phyloP scores from a whole-genome alignment of 2,797 vertebrate species.

The Phoxinus dragarum region DNA sequence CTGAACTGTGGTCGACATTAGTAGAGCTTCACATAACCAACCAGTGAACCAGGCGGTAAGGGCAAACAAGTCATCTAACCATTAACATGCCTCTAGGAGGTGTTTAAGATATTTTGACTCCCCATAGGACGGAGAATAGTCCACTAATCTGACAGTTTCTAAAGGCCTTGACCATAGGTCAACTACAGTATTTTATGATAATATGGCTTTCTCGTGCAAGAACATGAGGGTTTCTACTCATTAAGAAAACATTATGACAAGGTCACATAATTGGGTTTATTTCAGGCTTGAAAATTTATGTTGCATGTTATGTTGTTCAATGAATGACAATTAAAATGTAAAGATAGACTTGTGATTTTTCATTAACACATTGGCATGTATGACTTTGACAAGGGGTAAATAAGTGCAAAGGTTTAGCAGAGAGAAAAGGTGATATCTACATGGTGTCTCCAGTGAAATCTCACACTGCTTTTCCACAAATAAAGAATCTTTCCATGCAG shows the following conservation, averaged over 20 bases:
- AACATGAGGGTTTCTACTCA: slow-evolving; percentile 3
- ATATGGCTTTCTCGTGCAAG: background rate
- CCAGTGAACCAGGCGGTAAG: background rate
- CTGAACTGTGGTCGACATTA: background rate
- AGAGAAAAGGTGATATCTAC: slow-evolving; percentile 2
- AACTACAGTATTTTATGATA: background rate
- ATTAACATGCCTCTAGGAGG: slow-evolving; percentile 19
- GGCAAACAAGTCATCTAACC: slow-evolving; percentile 2
- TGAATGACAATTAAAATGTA: slow-evolving; percentile 3
- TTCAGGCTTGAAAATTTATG: background rate
- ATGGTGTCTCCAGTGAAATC: background rate
- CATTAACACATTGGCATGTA: slow-evolving; percentile 27
- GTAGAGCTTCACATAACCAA: background rate
- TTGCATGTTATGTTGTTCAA: background rate
- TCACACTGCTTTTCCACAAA: slow-evolving; percentile 14
- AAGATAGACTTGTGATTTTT: slow-evolving; percentile 40
- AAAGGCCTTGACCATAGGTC: slow-evolving; percentile 8
- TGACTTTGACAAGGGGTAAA: slow-evolving; percentile 24
- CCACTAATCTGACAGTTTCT: background rate
- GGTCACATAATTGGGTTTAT: background rate
- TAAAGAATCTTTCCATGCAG: background rate
- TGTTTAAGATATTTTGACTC: slow-evolving; percentile 4
- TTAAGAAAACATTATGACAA: slow-evolving; percentile 16
- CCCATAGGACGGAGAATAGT: background rate
- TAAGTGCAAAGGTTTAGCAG: slow-evolving; percentile 5